Evolutionary conservation across 1,140 invertebrate genomes (phyloP).

Genomic region (Bombus picipes): DNA sequence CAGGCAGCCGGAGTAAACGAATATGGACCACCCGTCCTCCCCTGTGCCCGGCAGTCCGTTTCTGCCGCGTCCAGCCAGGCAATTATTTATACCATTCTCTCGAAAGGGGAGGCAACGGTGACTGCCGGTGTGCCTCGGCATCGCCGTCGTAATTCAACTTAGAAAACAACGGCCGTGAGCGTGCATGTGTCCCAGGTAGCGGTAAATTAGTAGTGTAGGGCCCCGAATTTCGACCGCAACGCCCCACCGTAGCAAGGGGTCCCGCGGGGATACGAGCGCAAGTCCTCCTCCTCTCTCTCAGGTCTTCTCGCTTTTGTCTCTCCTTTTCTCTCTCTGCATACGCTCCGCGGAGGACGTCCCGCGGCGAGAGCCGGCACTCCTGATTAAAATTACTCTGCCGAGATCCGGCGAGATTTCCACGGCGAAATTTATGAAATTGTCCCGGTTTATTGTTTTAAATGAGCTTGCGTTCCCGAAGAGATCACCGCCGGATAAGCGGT

Average conservation of each 20-base stretch:
- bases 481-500: constrained; percentile 68
- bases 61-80: constrained; percentile 15
- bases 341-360: constrained; percentile 51
- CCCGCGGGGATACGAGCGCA: constrained; percentile 22
- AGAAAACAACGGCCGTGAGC: constrained; percentile 72
- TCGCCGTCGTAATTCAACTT: constrained; percentile 76
- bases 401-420: constrained; percentile 70
- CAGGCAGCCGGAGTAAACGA: constrained; percentile 47
- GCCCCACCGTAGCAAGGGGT: constrained; percentile 52
- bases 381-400: constrained; percentile 73
- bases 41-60: constrained; percentile 59
- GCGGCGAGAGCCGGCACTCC: constrained; percentile 68
- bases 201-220: constrained; percentile 77
- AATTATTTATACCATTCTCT: constrained; percentile 68
- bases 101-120: constrained; percentile 31
- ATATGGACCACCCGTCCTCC: constrained; percentile 59
- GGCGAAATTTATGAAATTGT: constrained; percentile 75
- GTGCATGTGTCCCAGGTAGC: constrained; percentile 77
- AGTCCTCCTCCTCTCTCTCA: not conserved
- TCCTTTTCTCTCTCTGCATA: constrained; percentile 5
- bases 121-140: constrained; percentile 54
- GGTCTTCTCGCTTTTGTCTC: too few species aligned
- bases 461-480: constrained; percentile 69
- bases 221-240: constrained; percentile 68
- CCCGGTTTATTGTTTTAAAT: constrained; percentile 75